Conservation (phyloP, 2,888 invertebrate species). For the Coecobrya sp. region DNA sequence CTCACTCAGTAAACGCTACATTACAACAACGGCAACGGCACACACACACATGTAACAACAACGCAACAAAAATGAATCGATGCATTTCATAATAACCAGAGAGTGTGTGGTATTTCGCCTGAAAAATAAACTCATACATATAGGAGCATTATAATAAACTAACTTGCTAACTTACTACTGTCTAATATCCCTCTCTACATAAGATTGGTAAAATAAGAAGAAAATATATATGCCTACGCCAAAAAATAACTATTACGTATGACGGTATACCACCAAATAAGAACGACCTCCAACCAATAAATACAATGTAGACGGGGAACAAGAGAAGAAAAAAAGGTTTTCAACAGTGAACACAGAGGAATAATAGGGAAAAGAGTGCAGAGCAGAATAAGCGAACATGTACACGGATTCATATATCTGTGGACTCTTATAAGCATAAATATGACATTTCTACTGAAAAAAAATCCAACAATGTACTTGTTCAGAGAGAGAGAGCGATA, state of each 20-base stretch:
- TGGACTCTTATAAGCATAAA: neutral
- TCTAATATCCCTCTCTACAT: too few species aligned
- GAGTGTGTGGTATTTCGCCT: neutral
- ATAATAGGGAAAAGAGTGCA: too few species aligned
- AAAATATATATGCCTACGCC: neutral
- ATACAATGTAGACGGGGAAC: slow-evolving; percentile 1
- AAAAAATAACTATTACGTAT: slow-evolving; percentile 18
- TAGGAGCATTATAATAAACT: neutral
- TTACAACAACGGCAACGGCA: too few species aligned
- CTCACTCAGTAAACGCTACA: too few species aligned
- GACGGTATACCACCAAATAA: slow-evolving; percentile 20
- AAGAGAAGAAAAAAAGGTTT: slow-evolving; percentile 28
- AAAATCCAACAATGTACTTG: neutral
- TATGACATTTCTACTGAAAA: slow-evolving; percentile 21
- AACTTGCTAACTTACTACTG: neutral
- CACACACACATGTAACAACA: slow-evolving; percentile 9
- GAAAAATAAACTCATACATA: neutral
- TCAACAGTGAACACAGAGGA: neutral
- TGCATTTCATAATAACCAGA: slow-evolving; percentile 48
- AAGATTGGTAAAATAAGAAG: neutral
- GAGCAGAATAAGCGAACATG: neutral
- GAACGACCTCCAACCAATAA: slow-evolving; percentile 21
- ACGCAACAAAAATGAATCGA: slow-evolving; percentile 62
- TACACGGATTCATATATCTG: neutral
- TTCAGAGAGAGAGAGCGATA: neutral